Base-by-base conservation (phyloP, 2,888 invertebrate genomes). In the Macrophya alboannulata region DNA sequence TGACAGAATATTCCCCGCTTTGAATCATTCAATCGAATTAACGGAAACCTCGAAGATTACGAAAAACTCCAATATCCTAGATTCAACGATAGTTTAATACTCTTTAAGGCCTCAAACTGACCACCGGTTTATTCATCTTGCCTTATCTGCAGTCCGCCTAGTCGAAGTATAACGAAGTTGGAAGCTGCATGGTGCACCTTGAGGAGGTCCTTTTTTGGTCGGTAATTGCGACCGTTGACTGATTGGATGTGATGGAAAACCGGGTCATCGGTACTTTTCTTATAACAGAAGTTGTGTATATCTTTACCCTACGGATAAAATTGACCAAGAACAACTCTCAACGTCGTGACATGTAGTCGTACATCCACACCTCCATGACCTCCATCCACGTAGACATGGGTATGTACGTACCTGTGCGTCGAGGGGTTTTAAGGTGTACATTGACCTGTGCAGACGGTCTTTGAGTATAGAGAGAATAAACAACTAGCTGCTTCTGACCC, bases 121-220 rank as follows among this genome's bases (percentile, higher is more conserved):
- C 15, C 74, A 45, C 74, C 74, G 74, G 74, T 74, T 74, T n/a
- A 31, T 74, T 45, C 74, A 10, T 43, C 45, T 45, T 45, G 12
- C 74, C 74, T 21, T 74, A 74, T 74, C 31, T 31, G 31, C 74
- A 74, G 74, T 45, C 21, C 3, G 31, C 31, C 45, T 25, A n/a
- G 10, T 21, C 8, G 45, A 74, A 74, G 45, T 45, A 74, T 45
- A 45, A 74, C 45, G 74, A 45, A 71, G 8, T n/a, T 21, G 45
- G 8, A 31, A 31, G 31, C 31, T 31, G n/a, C n/a, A n/a, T 31
- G 31, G 31, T 31, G 72, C 9, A 31, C 31, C 8, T 72, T 40
- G 8, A 40, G 37, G 68, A 71, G 71, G 71, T 71, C 76, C 76
- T 77, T 77, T 51, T 77, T 77, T 31, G 76, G 76, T 15, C 15